Evolutionary conservation across 2,797 vertebrate genomes (phyloP), one percentile per base, ranked within the genome.

Genomic region (Tympanoctomys barrerae): DNA sequence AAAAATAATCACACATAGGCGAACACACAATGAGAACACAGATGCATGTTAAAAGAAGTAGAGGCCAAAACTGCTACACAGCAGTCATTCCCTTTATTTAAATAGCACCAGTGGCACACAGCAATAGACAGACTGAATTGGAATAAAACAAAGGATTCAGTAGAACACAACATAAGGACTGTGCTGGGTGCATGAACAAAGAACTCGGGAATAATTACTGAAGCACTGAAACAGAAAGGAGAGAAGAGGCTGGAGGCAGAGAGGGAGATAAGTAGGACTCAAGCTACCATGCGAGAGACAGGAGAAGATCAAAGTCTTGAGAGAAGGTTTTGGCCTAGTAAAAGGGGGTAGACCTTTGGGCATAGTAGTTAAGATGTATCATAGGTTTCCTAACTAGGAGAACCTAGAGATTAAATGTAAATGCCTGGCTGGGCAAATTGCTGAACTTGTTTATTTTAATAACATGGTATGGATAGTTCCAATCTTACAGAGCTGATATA

Each of bases 361-460:
- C 73, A 70, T 5, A 42, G 12, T 31, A n/a, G 16, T 61, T 42
- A 86, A 85, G 22, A 62, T 2, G 21, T 26, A 59, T 0, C 18
- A 64, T 33, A 24, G 33, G 18, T 12, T 36, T 94, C 86, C 46
- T n/a, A 70, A 54, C 21, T 42, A 75, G 77, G 16, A 84, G 68
- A 91, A 73, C 75, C 42, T 21, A 89, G 73, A 86, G 22, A 78
- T 12, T 42, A 61, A 31, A 18, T 14, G 68, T 52, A 52, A 46
- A 42, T 2, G 33, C 57, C 33, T 22, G n/a, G n/a, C 31, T 42
- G 12, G 46, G 57, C 22, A 80, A 31, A 33, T 36, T 68, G 42
- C 61, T 59, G 42, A 94, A 59, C 61, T 52, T 66, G 59, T 52
- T 75, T 62, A 71, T 66, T 39, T 85, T 90, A 31, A 52, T 89